These are phyloP conservation scores for Ariolimax columbianus DNA, from an alignment of 2,888 invertebrate species.

Conservation along the genomic window DNA sequence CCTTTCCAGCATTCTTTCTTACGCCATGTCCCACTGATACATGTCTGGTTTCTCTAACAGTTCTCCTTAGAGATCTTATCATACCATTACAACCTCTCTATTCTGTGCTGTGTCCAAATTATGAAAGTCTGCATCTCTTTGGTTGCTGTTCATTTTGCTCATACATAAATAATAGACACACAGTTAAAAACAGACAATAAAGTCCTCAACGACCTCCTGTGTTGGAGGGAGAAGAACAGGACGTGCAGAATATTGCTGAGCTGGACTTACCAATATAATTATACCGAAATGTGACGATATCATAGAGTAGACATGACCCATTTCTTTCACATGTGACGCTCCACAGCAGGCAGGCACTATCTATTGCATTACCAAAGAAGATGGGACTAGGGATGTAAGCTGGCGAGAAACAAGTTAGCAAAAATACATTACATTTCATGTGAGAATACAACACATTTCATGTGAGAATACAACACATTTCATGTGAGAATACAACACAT, in stretches of 20 bases:
- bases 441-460: background rate
- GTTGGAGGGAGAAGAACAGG: background rate
- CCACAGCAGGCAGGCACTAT: constrained; percentile 80
- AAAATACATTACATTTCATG: background rate
- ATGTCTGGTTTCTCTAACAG: no score
- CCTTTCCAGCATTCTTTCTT: no score
- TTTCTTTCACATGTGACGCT: constrained; percentile 78
- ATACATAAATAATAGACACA: no score
- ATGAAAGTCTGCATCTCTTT: no score
- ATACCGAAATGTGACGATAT: constrained; percentile 94
- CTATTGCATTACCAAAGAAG: constrained; percentile 80
- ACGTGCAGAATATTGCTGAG: background rate
- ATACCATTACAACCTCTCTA: no score
- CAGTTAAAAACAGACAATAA: no score
- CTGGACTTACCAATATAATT: constrained; percentile 82
- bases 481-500: no score
- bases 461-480: background rate
- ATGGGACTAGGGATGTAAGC: constrained; percentile 80
- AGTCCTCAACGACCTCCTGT: no score
- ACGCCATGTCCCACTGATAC: no score
- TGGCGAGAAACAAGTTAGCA: constrained; percentile 46
- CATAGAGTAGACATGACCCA: constrained; percentile 93
- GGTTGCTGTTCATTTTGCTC: no score
- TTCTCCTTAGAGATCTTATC: no score
- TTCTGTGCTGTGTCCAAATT: no score